Percentiles rank a stretch among this genome's conserved stretches.
Conservation (phyloP, 2,797 vertebrate genomes). For the Argentina silus region DNA sequence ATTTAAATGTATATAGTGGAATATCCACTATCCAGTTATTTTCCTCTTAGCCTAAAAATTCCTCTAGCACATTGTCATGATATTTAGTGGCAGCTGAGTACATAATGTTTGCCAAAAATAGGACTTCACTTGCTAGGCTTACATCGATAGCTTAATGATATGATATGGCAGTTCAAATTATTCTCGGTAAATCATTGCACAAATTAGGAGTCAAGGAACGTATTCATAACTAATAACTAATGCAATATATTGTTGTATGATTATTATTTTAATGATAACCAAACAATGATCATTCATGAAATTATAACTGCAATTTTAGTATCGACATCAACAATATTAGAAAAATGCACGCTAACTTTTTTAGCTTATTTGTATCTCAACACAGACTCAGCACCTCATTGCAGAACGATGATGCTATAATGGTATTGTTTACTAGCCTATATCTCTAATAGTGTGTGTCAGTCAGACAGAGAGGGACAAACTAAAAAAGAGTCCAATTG, state of each 20-base stretch:
- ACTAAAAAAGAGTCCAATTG: not conserved
- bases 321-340: no score
- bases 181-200: constrained; percentile 11
- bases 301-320: no score
- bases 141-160: constrained; percentile 13
- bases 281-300: no score
- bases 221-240: not conserved
- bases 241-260: not conserved
- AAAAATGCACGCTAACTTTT: not conserved
- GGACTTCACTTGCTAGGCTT: constrained; percentile 35
- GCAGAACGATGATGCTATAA: not conserved
- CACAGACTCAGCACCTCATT: not conserved
- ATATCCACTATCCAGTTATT: no score
- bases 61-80: constrained; percentile 18
- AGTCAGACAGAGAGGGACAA: not conserved
- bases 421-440: not conserved
- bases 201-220: not conserved
- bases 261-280: not conserved
- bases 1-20: not conserved
- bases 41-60: not conserved
- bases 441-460: not conserved
- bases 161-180: constrained; percentile 25
- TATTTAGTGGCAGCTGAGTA: constrained; percentile 47
- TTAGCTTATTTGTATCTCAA: not conserved
- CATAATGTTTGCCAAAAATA: constrained; percentile 53